Base-by-base conservation (phyloP, 2,888 invertebrate species). In the Diogma glabrata region DNA sequence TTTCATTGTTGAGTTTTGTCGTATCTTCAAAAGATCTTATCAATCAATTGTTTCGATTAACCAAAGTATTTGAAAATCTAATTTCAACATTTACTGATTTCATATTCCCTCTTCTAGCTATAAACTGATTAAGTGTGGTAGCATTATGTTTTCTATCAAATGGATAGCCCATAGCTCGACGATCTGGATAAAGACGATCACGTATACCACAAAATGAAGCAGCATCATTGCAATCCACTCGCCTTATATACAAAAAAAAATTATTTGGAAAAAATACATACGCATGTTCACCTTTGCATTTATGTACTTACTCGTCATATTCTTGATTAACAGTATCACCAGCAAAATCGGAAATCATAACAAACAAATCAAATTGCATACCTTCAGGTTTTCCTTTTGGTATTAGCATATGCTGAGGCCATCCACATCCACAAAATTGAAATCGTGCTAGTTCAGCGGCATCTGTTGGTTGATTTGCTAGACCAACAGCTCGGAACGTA, bases 381-480 rank as follows among this genome's bases (percentile, higher is more conserved):
- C 88, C 88, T 52, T 75, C 72, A 0, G 73, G 20, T 33, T 30
- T 48, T 14, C 89, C 89, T 67, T 79, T 84, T 1, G 88, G 84
- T 28, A 87, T 58, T 6, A 88, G 74, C 78, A 89, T 76, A 67
- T 89, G 87, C 54, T 87, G 81, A 0, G 89, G 89, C 87, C 89
- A 89, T 49, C 89, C 88, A 61, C 90, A 91, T 54, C 89, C 89
- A 70, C 90, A 91, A 76, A 85, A 87, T 70, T 84, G 83, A 70
- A 84, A 85, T 49, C 71, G 66, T 0, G 72, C 73, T 1, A 75
- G 68, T 3, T 69, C 64, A 3, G 67, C 69, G 0, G 72, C 66
- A 50, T 54, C 52, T 3, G 56, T 61, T 1, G 67, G 68, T 1
- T 82, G 81, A 10, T 80, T 71, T 19, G 63, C 68, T 1, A 64